Conservation (phyloP, 2,797 vertebrate genomes). For the Chrosomus eos region DNA sequence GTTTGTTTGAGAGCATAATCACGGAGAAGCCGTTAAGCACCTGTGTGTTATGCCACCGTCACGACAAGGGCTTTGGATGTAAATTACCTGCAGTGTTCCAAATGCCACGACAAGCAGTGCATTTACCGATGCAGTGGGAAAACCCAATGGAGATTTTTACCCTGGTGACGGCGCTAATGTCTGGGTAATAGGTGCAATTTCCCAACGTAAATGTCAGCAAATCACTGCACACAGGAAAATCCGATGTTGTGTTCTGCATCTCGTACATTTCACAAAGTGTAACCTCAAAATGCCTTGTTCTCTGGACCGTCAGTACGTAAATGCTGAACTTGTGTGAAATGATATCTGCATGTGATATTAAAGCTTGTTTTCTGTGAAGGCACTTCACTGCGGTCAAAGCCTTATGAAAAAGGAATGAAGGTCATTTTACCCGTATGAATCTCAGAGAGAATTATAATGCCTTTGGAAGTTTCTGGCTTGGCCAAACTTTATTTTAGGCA, state of each 20-base stretch:
- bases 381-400: slow-evolving; percentile 8
- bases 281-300: slow-evolving; percentile 7
- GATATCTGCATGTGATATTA: slow-evolving; percentile 20
- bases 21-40: slow-evolving; percentile 54
- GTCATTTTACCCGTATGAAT: neutral
- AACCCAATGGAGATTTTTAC: slow-evolving; percentile 42
- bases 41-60: slow-evolving; percentile 48
- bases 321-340: slow-evolving; percentile 4
- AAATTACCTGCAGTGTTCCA: slow-evolving; percentile 55
- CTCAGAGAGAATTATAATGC: neutral
- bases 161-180: slow-evolving; percentile 37
- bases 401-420: slow-evolving; percentile 27
- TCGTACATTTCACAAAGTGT: neutral
- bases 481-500: neutral
- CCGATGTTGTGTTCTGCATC: neutral
- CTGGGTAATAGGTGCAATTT: slow-evolving; percentile 50
- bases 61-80: slow-evolving; percentile 50
- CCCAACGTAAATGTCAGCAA: slow-evolving; percentile 54
- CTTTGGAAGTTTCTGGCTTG: slow-evolving; percentile 14
- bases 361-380: neutral
- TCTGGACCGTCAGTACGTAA: neutral
- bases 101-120: slow-evolving; percentile 53
- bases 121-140: slow-evolving; percentile 22
- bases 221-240: slow-evolving; percentile 5
- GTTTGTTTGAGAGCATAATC: slow-evolving; percentile 59